A percentile compares a stretch with the other conserved stretches of the same genome.
phyloP scores from a whole-genome alignment of 2,113 vertebrate species.

The Eulemur macaco region DNA sequence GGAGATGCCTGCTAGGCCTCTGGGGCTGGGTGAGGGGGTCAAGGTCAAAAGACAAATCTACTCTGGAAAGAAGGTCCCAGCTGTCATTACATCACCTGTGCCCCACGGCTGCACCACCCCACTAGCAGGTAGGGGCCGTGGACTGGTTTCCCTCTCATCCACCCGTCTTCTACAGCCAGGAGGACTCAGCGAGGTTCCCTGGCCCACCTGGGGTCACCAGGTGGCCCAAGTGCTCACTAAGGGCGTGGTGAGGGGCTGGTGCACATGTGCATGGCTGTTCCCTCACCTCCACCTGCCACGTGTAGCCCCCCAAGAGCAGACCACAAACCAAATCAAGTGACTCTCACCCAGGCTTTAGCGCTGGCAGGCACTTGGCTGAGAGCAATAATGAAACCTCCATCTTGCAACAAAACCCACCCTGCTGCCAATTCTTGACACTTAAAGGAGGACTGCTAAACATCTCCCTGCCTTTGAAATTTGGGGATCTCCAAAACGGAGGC shows the following conservation, averaged over 20 bases:
- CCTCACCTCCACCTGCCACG: conserved; percentile 45
- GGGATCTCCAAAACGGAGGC: conserved; percentile 62
- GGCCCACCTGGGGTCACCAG: fast-evolving
- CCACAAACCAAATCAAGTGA: conserved; percentile 74
- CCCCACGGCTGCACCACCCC: fast-evolving
- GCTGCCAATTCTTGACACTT: conserved; percentile 72
- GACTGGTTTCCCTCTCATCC: fast-evolving
- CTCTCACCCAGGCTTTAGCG: conserved; percentile 64
- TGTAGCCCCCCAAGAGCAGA: conserved; percentile 69
- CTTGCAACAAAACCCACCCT: conserved; percentile 72
- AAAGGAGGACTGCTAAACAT: conserved; percentile 51
- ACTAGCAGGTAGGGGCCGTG: fast-evolving
- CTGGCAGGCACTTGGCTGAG: conserved; percentile 73
- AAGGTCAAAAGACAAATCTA: background rate
- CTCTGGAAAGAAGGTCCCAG: background rate
- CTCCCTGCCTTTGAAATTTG: conserved; percentile 63
- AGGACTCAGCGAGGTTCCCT: background rate
- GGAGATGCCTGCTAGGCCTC: fast-evolving
- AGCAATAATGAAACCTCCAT: conserved; percentile 74
- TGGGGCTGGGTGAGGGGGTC: fast-evolving
- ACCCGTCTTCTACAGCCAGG: too few species aligned
- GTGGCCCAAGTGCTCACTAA: fast-evolving
- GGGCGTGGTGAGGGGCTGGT: too few species aligned
- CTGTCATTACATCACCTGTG: too few species aligned
- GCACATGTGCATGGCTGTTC: background rate